These are phyloP conservation scores for Erythrolamprus reginae DNA, from an alignment of 2,113 vertebrate genomes.

Conservation along the genomic window DNA sequence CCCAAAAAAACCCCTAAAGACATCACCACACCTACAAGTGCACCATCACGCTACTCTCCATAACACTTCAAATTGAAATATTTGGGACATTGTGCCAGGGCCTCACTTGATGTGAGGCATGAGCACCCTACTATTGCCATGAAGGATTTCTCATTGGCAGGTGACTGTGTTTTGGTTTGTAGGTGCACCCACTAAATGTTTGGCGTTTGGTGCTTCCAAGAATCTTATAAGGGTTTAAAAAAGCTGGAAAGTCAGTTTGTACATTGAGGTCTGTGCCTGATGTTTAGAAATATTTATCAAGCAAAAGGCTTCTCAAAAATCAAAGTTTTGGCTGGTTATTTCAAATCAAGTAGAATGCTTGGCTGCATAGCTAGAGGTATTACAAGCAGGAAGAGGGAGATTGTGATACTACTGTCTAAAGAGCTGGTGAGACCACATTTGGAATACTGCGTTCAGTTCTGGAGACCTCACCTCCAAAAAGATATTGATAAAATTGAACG, in stretches of 20 bases:
- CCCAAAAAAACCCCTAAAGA: neutral
- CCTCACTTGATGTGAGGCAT: neutral
- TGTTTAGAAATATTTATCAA: neutral
- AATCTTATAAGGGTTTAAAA: neutral
- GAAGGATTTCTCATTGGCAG: neutral
- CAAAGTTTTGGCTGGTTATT: neutral
- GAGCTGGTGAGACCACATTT: no score
- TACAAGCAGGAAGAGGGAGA: no score
- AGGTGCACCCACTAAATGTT: neutral
- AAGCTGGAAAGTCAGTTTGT: neutral
- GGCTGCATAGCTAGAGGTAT: no score
- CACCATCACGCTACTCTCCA: neutral
- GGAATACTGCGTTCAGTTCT: no score
- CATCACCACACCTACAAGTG: neutral
- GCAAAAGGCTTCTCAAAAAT: neutral
- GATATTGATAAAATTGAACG: no score
- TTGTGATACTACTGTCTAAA: no score
- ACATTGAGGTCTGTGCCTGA: no score
- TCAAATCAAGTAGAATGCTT: no score
- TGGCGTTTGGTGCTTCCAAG: neutral
- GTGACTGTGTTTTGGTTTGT: neutral
- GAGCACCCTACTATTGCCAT: neutral
- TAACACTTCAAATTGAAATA: neutral
- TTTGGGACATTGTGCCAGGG: neutral
- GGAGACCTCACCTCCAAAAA: no score